Evolutionary conservation across 2,888 invertebrate species (phyloP).

Genomic region (Aporophyla nigra): DNA sequence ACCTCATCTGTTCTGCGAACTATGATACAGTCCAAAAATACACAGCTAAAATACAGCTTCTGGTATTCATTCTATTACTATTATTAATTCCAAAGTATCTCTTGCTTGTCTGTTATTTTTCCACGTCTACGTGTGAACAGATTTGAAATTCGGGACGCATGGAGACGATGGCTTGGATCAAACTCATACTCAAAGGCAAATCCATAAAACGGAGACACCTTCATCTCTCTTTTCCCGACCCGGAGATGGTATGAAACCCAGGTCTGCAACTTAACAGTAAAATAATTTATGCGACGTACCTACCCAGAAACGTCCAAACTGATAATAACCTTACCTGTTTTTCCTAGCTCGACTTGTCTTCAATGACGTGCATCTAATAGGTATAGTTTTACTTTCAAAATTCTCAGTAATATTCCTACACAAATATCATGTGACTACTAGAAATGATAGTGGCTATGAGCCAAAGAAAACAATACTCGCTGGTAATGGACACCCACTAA

Average conservation of each 20-base stretch:
- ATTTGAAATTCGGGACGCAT: not conserved
- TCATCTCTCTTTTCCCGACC: not conserved
- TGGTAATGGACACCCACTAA: slow-evolving; percentile 61
- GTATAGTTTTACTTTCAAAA: not conserved
- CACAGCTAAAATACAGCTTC: not conserved
- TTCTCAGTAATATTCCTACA: not conserved
- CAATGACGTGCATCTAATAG: not conserved
- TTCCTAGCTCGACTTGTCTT: not conserved
- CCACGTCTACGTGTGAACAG: not conserved
- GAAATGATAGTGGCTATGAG: not conserved
- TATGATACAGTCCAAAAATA: not conserved
- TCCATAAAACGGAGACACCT: not conserved
- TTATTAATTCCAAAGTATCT: not conserved
- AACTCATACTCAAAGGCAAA: not conserved
- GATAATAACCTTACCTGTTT: not conserved
- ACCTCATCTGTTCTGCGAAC: not conserved
- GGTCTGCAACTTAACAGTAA: not conserved
- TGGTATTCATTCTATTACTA: no score
- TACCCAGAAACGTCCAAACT: not conserved
- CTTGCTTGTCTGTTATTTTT: no score
- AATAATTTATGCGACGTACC: not conserved
- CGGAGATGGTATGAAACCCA: not conserved
- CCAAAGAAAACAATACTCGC: slow-evolving; percentile 37
- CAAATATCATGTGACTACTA: not conserved
- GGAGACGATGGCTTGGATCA: not conserved